Base-by-base conservation (phyloP, 1,140 invertebrate genomes). In the Panonychus citri region DNA sequence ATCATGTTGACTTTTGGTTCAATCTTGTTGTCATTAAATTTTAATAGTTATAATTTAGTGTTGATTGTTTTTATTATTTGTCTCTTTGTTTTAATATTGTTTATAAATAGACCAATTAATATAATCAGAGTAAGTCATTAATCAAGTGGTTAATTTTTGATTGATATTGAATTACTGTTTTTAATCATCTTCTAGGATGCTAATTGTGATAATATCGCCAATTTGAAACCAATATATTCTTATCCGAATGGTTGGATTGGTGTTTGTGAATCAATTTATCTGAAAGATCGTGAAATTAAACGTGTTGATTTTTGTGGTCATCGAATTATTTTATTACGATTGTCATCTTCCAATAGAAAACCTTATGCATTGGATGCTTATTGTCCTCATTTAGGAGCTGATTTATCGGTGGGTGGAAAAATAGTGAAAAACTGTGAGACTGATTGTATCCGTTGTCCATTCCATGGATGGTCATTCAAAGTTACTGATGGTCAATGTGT, bases 191-290 rank as follows among this genome's bases (percentile, higher is more conserved):
- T 34, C 12, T 12, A 34, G 30, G 30, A 34, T 34, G 5, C 12
- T 34, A 34, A 12, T 34, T 7, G 30, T 34, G 30, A 7, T 34
- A 34, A 34, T 12, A 5, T 34, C 12, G 12, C 5, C 30, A 5
- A 12, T 0, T 34, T 34, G 30, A 34, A 34, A 7, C 30, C 5
- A 34, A 5, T 19, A 10, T 13, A n/a, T 12, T 51, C 13, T 2
- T 51, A 27, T 69, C 86, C 86, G 0, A 90, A 93, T 63, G 86
- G 86, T 13, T 91, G 86, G 86, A 88, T 83, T 65, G 78, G 74
- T 0, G 62, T 90, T 1, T 67, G 78, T 0, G 84, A 89, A 66
- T 81, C 79, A 7, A 70, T 68, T 24, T 70, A 78, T 24, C 59
- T 93, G 3, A 73, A 69, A 28, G 66, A 66, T 2, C 76, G 76